Base-by-base conservation (phyloP, 2,888 invertebrate genomes). In the Sabellastarte sp. region DNA sequence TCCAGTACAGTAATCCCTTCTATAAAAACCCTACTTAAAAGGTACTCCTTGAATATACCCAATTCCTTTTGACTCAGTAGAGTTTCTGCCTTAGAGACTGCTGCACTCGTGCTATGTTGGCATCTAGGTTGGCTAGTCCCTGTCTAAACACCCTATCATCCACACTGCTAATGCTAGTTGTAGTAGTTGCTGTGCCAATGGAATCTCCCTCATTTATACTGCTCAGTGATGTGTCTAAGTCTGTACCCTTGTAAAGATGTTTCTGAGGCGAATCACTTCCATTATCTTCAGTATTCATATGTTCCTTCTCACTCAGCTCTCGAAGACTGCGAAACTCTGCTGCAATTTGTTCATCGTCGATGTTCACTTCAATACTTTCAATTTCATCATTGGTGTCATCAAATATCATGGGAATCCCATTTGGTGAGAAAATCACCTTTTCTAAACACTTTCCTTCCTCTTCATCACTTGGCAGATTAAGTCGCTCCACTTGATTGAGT, bases 121-220 rank as follows among this genome's bases (percentile, higher is more conserved):
- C 77, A 68, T 80, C 80, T 3, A 81, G 66, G 2, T 74, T 73
- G 5, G 77, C 78, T 32, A 81, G 74, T 0, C 79, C 79, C 50
- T 73, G 74, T 58, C 75, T 64, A 64, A 81, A 81, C 10, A 72
- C 72, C 3, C 63, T 64, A 26, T 79, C 79, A 64, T 78, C 77
- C 3, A 75, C 69, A 24, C 76, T 73, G 15, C 73, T 26, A 1
- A 58, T 57, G 30, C 29, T 59, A 51, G 50, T n/a, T n/a, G 63
- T 63, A 32, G 50, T 10, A n/a, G 64, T 55, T 5, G 58, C 56
- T 51, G 26, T 3, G 15, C 4, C 32, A 24, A 20, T 41, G 33
- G 26, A 24, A 10, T 53, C 60, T 15, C 29, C 30, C 15, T 58
- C 66, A 30, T 70, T 64, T 29, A 79, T 79, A 29, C 78, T 75